These are phyloP conservation scores for Petrolisthes manimaculis DNA, from an alignment of 2,888 invertebrate species.

Conservation along the genomic window DNA sequence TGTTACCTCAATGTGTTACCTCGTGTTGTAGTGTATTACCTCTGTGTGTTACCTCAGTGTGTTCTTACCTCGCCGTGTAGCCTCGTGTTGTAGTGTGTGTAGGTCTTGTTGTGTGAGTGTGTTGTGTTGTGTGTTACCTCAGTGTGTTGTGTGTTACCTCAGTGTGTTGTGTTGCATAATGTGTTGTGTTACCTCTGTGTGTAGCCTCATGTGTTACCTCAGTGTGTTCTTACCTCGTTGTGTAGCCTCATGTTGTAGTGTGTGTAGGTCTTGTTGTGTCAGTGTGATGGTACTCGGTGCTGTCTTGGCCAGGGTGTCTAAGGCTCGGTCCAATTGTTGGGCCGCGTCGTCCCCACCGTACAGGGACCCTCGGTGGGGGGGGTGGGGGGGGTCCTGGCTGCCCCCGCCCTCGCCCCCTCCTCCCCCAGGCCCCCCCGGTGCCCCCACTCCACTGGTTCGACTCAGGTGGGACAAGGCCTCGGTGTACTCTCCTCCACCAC, in stretches of 20 bases:
- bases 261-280: conserved; percentile 26
- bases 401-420: neutral
- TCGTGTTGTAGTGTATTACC: no score
- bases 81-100: no score
- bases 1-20: no score
- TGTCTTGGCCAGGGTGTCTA: conserved; percentile 43
- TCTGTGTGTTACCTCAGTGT: no score
- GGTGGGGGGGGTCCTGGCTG: neutral
- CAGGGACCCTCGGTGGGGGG: neutral
- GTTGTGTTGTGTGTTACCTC: no score
- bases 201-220: conserved; percentile 6
- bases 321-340: conserved; percentile 34
- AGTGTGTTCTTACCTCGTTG: no score
- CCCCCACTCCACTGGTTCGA: conserved; percentile 30
- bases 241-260: neutral
- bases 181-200: neutral
- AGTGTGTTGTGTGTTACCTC: no score
- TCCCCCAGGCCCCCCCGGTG: neutral
- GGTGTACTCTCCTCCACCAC: conserved; percentile 53
- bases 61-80: no score
- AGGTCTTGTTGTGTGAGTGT: no score
- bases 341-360: conserved; percentile 18
- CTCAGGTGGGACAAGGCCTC: conserved; percentile 33
- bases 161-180: no score
- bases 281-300: conserved; percentile 44